phyloP scores from a whole-genome alignment of 2,888 invertebrate genomes.

The Hemicrepidius hirtus region DNA sequence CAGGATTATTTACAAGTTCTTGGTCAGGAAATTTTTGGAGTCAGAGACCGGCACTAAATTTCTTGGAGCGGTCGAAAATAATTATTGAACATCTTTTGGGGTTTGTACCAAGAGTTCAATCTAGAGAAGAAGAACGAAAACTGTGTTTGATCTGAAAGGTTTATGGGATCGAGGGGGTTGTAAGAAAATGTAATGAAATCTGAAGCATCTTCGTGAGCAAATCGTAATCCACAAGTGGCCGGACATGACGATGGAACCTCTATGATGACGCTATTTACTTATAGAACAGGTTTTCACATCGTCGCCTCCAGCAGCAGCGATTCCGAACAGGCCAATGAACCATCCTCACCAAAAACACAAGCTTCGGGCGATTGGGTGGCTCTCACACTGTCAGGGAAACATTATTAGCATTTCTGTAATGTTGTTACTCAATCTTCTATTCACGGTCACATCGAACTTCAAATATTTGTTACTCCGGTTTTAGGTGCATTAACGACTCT shows the following conservation, averaged over 20 bases:
- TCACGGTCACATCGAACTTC: conserved; percentile 49
- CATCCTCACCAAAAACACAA: conserved; percentile 57
- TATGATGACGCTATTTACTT: conserved; percentile 65
- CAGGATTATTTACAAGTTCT: no score
- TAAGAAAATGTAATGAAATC: not conserved
- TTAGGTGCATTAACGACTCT: conserved; percentile 22
- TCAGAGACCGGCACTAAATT: no score
- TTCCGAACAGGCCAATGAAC: conserved; percentile 63
- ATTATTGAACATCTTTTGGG: no score
- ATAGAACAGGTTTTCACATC: conserved; percentile 66
- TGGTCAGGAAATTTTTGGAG: no score
- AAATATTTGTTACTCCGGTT: conserved; percentile 40
- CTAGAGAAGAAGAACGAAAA: no score
- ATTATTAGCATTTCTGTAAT: conserved; percentile 54
- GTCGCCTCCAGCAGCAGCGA: conserved; percentile 63
- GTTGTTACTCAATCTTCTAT: conserved; percentile 54
- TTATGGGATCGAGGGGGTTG: no score
- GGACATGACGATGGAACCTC: conserved; percentile 61
- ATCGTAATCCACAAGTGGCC: conserved; percentile 57
- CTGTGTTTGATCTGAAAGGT: no score
- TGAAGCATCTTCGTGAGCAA: conserved; percentile 25
- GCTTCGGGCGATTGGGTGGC: conserved; percentile 54
- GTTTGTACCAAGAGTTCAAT: no score
- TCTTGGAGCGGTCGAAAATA: no score
- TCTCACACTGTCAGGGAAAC: conserved; percentile 52